Evolutionary conservation across 2,113 vertebrate genomes (phyloP).

Genomic region (Zootoca vivipara): DNA sequence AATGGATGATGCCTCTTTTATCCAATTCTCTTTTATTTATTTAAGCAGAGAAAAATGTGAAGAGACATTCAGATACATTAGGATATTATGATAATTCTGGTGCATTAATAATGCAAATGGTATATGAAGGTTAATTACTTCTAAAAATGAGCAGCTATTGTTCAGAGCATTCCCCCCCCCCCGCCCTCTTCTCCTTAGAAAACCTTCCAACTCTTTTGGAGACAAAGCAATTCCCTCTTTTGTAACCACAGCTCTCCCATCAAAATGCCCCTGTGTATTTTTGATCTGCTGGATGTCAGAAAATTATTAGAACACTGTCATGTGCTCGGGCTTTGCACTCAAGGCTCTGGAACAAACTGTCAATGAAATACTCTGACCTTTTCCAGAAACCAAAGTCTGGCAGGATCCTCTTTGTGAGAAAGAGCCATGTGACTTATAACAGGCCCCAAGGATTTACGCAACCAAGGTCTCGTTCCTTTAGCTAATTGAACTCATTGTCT

Average conservation of each 20-base stretch:
- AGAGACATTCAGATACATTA: conserved; percentile 69
- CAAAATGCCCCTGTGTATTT: conserved; percentile 36
- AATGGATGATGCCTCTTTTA: conserved; percentile 70
- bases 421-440: neutral
- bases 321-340: conserved; percentile 25
- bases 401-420: conserved; percentile 13
- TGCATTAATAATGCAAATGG: conserved; percentile 74
- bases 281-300: conserved; percentile 44
- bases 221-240: conserved; percentile 40
- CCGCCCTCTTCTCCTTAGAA: conserved; percentile 29
- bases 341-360: conserved; percentile 34
- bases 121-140: conserved; percentile 75
- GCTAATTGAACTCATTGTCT: conserved; percentile 26
- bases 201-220: conserved; percentile 49
- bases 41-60: conserved; percentile 69
- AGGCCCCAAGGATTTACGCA: conserved; percentile 19
- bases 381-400: conserved; percentile 29
- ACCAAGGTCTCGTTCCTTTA: conserved; percentile 33
- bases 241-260: neutral
- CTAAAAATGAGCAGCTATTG: conserved; percentile 68
- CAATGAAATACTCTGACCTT: conserved; percentile 36
- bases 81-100: conserved; percentile 63
- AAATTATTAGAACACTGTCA: conserved; percentile 35
- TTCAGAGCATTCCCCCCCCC: conserved; percentile 52
- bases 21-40: conserved; percentile 68